These are phyloP conservation scores for Triops longicaudatus DNA, from an alignment of 1,140 invertebrate species.

Conservation along the genomic window DNA sequence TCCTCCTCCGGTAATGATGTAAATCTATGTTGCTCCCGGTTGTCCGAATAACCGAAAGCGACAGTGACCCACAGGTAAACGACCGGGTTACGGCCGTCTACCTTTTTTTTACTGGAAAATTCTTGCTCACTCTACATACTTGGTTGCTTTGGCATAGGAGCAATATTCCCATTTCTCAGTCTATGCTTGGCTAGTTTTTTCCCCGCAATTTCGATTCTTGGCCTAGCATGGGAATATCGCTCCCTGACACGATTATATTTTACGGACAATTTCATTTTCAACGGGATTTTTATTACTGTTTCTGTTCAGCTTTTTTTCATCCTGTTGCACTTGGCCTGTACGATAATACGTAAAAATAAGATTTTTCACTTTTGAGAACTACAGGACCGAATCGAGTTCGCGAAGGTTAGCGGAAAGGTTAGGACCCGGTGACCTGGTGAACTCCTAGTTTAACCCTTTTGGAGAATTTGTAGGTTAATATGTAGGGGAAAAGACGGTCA, in stretches of 20 bases:
- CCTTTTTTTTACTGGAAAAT: neutral
- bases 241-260: neutral
- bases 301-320: neutral
- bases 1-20: constrained; percentile 1
- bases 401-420: neutral
- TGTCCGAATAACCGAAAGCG: constrained; percentile 24
- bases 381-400: neutral
- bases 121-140: neutral
- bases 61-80: constrained; percentile 29
- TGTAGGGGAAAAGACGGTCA: neutral
- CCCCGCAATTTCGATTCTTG: neutral
- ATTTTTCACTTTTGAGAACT: neutral
- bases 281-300: neutral
- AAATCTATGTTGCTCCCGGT: neutral
- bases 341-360: neutral
- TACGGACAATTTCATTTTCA: constrained; percentile 3
- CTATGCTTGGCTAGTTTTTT: neutral
- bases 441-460: neutral
- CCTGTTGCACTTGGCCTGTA: neutral
- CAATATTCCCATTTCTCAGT: neutral
- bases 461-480: neutral
- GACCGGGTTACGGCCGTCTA: constrained; percentile 21
- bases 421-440: neutral
- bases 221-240: neutral
- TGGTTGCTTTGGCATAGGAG: too few species aligned